These are phyloP conservation scores for Baronia brevicornis DNA, from an alignment of 2,888 invertebrate genomes.

Conservation along the genomic window DNA sequence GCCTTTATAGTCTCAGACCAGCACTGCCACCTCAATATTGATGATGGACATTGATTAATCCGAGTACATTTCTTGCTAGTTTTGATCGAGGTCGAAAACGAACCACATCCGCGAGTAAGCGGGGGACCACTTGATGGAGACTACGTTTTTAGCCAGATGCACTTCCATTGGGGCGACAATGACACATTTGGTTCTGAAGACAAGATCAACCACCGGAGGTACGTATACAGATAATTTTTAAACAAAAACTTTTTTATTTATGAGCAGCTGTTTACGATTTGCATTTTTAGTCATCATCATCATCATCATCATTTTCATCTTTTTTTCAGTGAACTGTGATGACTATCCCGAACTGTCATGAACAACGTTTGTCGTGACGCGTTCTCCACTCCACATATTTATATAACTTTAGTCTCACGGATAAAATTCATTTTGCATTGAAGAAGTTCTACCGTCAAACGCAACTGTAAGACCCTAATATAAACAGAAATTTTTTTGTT, in stretches of 20 bases:
- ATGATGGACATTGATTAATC: not conserved
- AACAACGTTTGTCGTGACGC: no score
- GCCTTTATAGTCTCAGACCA: no score
- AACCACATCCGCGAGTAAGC: conserved; percentile 71
- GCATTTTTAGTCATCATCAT: not conserved
- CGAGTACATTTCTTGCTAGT: conserved; percentile 57
- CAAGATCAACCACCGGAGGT: conserved; percentile 80
- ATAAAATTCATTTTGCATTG: no score
- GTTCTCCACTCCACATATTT: no score
- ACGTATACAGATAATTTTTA: conserved; percentile 30
- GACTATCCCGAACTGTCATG: no score
- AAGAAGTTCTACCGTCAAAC: no score
- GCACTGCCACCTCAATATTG: not conserved
- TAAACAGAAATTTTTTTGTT: no score
- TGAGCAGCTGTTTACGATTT: not conserved
- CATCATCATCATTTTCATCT: no score
- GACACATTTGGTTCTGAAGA: conserved; percentile 88
- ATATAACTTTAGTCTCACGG: no score
- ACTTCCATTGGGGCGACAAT: conserved; percentile 89
- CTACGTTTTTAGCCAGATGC: conserved; percentile 84
- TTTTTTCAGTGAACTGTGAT: no score
- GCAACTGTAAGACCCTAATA: no score
- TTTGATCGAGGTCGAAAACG: conserved; percentile 74
- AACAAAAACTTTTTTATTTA: not conserved
- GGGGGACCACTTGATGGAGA: conserved; percentile 80